Base-by-base conservation (phyloP, 2,888 invertebrate genomes). In the Apodemia zela region DNA sequence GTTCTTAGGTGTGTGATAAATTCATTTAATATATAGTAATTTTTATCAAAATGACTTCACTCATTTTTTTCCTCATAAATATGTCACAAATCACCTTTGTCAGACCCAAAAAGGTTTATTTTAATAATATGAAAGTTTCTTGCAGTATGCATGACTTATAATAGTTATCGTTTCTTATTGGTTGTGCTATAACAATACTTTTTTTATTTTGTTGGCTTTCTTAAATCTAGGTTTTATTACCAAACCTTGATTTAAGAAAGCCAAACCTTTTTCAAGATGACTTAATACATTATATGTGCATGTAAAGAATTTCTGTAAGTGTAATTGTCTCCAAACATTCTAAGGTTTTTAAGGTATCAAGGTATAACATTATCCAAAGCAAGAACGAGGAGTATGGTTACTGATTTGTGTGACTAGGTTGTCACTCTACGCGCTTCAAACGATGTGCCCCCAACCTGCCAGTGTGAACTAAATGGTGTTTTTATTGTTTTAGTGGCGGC, bases 401-500 rank as follows among this genome's bases (percentile, higher is more conserved):
- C 87, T 85, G 85, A 87, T 87, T 84, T 89, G 86, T 80, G 86
- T 82, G 87, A 78, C 86, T 84, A 87, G 80, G 84, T 92, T 92
- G 54, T 89, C 85, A 74, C 84, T 89, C 93, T 85, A 76, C 93
- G 93, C 88, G 93, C 93, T 89, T 84, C 87, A 86, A 92, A 87
- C 92, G 82, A 75, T 83, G 85, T 81, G 82, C 82, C 88, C 90
- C 92, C 90, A 84, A 93, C 93, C 93, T 92, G 93, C 90, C 80
- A 80, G 92, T 84, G 93, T 94, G 73, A 73, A 95, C 95, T 95
- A 95, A 95, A 94, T 93, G 93, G 93, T 93, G 92, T 94, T 94
- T 93, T 94, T 94, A 94, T 96, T 96, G 95, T 96, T 96, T 95
- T 96, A 96, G 97, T 96, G 97, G 97, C 95, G 96, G 97, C 96